Conservation (phyloP, 2,888 invertebrate genomes). For the Strigamia maritima region DNA sequence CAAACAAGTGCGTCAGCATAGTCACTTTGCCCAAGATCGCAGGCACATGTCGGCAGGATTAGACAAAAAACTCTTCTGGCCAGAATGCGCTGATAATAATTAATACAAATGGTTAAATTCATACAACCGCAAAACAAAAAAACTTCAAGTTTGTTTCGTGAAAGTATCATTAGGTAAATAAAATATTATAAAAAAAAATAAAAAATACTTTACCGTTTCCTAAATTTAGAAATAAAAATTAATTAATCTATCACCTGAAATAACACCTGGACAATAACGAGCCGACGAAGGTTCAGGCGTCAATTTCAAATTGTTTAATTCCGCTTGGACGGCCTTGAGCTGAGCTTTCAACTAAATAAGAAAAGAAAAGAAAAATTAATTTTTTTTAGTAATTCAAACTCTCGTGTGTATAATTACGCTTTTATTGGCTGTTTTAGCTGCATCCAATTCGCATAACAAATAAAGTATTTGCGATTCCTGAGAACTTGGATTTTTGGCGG, state of each 20-base stretch:
- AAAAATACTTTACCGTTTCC: too few species aligned
- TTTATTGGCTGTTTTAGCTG: background rate
- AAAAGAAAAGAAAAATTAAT: background rate
- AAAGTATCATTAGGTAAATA: too few species aligned
- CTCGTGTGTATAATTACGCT: background rate
- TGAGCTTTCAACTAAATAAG: background rate
- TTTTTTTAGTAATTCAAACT: background rate
- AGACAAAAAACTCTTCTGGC: background rate
- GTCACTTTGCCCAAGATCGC: slow-evolving; percentile 21
- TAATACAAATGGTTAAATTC: background rate
- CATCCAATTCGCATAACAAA: background rate
- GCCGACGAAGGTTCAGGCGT: background rate
- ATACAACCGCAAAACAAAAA: too few species aligned
- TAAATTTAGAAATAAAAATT: too few species aligned
- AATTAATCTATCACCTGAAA: slow-evolving; percentile 18
- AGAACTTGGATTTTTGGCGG: background rate
- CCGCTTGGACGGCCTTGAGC: background rate
- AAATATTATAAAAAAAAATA: too few species aligned
- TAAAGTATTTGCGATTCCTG: slow-evolving; percentile 1
- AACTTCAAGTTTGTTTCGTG: background rate
- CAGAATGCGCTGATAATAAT: background rate
- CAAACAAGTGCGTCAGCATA: slow-evolving; percentile 21
- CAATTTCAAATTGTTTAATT: slow-evolving; percentile 8
- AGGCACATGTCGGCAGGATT: background rate
- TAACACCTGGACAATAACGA: slow-evolving; percentile 16